Evolutionary conservation across 2,888 invertebrate species (phyloP).

Genomic region (Temnothorax ravouxi): DNA sequence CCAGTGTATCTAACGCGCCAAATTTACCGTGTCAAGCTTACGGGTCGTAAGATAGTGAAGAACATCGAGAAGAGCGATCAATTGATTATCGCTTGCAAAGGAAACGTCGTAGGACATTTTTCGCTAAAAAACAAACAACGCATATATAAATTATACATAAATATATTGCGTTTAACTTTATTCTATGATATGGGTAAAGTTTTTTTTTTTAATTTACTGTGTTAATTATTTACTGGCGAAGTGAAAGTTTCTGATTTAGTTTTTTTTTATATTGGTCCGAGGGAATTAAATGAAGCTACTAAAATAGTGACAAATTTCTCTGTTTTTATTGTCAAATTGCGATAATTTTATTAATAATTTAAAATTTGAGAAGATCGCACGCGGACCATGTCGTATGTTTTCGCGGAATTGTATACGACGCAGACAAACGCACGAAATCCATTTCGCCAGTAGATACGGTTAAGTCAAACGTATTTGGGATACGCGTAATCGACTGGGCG

Average conservation of each 20-base stretch:
- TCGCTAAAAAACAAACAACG: not conserved
- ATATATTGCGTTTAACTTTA: not conserved
- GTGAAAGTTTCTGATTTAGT: no score
- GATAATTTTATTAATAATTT: not conserved
- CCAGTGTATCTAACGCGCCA: slow-evolving; percentile 49
- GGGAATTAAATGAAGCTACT: not conserved
- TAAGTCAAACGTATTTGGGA: slow-evolving; percentile 71
- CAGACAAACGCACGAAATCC: slow-evolving; percentile 53
- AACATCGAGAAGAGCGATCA: slow-evolving; percentile 17
- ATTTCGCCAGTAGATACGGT: slow-evolving; percentile 62
- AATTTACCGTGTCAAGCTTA: slow-evolving; percentile 49
- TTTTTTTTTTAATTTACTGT: not conserved
- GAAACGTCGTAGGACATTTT: not conserved
- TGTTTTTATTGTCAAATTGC: not conserved
- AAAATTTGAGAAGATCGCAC: not conserved
- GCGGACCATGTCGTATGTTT: not conserved
- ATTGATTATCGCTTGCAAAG: slow-evolving; percentile 7
- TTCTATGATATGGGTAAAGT: not conserved
- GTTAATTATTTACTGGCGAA: no score
- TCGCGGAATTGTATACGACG: slow-evolving; percentile 50
- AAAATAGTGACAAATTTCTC: not conserved
- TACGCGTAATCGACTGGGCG: slow-evolving; percentile 81
- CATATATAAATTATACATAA: not conserved
- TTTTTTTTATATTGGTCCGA: not conserved
- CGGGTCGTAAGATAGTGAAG: slow-evolving; percentile 16